A percentile compares a stretch with the other conserved stretches of the same genome.
These are phyloP conservation scores for Merops nubicus DNA, from an alignment of 2,113 vertebrate species.

Conservation along the genomic window DNA sequence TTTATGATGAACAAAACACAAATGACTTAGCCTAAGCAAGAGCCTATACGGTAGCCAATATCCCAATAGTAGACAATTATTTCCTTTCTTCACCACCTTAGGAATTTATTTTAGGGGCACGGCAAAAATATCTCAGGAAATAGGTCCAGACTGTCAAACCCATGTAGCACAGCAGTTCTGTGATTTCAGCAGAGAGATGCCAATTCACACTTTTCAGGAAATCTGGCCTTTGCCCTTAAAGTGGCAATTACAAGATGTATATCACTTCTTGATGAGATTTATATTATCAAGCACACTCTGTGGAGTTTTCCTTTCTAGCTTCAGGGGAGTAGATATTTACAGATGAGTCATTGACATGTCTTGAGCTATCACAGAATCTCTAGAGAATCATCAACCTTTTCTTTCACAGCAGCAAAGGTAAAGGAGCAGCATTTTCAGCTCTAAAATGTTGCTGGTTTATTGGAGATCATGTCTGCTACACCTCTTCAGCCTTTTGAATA, in stretches of 20 bases:
- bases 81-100: neutral
- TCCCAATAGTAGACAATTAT: neutral
- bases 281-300: conserved; percentile 66
- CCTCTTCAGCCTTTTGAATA: neutral
- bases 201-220: conserved; percentile 46
- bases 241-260: conserved; percentile 42
- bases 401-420: conserved; percentile 49
- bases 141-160: neutral
- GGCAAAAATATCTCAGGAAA: conserved; percentile 25
- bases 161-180: conserved; percentile 2
- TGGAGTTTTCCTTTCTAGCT: conserved; percentile 50
- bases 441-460: neutral
- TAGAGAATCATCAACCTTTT: conserved; percentile 62
- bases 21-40: neutral
- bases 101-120: conserved; percentile 25
- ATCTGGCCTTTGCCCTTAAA: conserved; percentile 28
- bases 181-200: conserved; percentile 54
- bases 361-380: conserved; percentile 26
- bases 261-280: conserved; percentile 7
- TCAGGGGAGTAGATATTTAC: conserved; percentile 58
- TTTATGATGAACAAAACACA: neutral
- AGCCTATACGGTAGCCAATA: neutral
- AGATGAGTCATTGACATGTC: conserved; percentile 62
- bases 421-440: conserved; percentile 15
- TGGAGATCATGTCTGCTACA: neutral